These are phyloP conservation scores for Lasiurus cinereus DNA, from an alignment of 2,113 vertebrate genomes.

Conservation along the genomic window DNA sequence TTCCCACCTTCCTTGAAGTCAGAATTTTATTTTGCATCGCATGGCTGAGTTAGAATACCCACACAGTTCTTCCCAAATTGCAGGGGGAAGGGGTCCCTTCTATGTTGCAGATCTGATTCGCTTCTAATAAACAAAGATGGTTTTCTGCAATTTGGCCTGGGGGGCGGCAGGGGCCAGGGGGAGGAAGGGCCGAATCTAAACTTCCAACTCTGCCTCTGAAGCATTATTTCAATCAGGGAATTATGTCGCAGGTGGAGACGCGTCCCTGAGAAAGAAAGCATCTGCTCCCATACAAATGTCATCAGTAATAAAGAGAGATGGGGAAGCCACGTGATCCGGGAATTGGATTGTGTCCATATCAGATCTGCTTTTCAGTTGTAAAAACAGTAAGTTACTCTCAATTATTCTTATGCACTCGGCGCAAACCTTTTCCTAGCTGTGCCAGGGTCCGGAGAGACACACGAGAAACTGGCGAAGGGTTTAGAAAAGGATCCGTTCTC, in stretches of 20 bases:
- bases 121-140: conserved; percentile 57
- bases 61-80: background rate
- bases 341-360: conserved; percentile 55
- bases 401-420: conserved; percentile 5
- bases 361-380: conserved; percentile 67
- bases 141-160: conserved; percentile 16
- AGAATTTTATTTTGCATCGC: background rate
- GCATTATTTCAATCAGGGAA: conserved; percentile 50
- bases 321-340: conserved; percentile 51
- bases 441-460: background rate
- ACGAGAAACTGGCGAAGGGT: background rate
- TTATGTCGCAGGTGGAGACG: conserved; percentile 75
- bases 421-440: conserved; percentile 61
- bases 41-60: background rate
- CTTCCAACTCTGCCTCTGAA: conserved; percentile 52
- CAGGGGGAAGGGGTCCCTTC: background rate
- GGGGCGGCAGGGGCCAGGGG: no score
- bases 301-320: conserved; percentile 74
- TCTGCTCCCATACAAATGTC: conserved; percentile 75
- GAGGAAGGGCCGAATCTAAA: background rate
- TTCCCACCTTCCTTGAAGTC: background rate
- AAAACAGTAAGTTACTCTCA: conserved; percentile 63
- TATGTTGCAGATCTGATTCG: background rate
- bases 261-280: conserved; percentile 76
- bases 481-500: conserved; percentile 53